Base-by-base conservation (phyloP, 1,140 invertebrate genomes). In the Agrilus planipennis region DNA sequence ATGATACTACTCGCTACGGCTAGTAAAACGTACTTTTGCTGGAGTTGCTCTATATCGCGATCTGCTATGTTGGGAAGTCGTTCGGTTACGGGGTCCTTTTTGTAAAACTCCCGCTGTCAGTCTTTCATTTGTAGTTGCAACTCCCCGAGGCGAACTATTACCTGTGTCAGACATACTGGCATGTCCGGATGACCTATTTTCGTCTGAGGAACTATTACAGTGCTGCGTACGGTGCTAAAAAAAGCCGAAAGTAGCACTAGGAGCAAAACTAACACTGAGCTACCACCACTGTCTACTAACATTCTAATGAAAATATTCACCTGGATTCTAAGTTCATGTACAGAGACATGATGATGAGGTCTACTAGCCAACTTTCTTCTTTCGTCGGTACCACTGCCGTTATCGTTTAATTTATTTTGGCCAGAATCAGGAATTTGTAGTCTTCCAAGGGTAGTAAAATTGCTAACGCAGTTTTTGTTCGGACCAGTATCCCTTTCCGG, bases 131-230 rank as follows among this genome's bases (percentile, higher is more conserved):
- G 73, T 44, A 75, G 71, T 42, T 10, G 12, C 14, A 72, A 74
- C 20, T 63, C 60, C 50, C 55, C 61, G 47, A 62, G 73, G 79
- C 4, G 77, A 81, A 46, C 76, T 80, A 39, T 76, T 79, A 38
- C 71, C 72, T 25, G 78, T 81, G 53, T 89, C 85, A 21, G 85
- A 89, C 85, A 90, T 89, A 46, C 82, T 86, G n/a, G 86, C 86
- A 59, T 90, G 86, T 0, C 86, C 86, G 1, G 85, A 89, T 11
- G 85, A 89, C 18, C 84, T 69, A 60, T 87, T 88, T 61, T 89
- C 85, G 62, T 89, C 85, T 3, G 84, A 88, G 11, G 84, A 88
- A 58, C 84, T 88, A 60, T 84, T 84, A 52, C 81, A 84, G 52
- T 87, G 82, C 47, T 82, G 77, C n/a, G 79, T 71, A 15, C 79